Percentiles rank a stretch among this genome's conserved stretches.
phyloP scores from a whole-genome alignment of 1,140 invertebrate genomes.

The Rhagoletis zephyria region DNA sequence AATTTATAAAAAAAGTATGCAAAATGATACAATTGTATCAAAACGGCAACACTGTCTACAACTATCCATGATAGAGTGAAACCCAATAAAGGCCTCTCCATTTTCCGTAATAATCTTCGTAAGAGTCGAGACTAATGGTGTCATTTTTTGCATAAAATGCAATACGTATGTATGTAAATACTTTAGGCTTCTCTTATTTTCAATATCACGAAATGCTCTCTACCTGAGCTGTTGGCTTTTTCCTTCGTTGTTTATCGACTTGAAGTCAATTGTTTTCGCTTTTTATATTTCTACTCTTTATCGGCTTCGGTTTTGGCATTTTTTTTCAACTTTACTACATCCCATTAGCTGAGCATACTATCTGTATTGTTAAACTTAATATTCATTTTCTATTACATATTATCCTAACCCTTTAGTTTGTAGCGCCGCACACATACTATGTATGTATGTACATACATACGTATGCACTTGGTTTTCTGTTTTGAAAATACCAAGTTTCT shows the following conservation, averaged over 20 bases:
- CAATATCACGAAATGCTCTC: constrained; percentile 43
- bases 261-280: background rate
- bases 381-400: too few species aligned
- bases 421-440: background rate
- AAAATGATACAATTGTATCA: too few species aligned
- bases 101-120: too few species aligned
- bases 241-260: constrained; percentile 55
- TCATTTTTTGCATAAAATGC: background rate
- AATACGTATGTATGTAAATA: background rate
- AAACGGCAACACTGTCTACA: too few species aligned
- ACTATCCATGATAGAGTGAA: too few species aligned
- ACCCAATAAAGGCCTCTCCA: too few species aligned
- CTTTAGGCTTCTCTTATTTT: background rate
- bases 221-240: constrained; percentile 50
- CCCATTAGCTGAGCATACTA: background rate
- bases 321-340: background rate
- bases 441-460: background rate
- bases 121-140: background rate
- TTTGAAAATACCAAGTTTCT: background rate
- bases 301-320: background rate
- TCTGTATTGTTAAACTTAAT: too few species aligned
- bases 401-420: too few species aligned
- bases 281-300: background rate
- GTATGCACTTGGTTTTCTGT: background rate
- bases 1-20: too few species aligned